phyloP scores from a whole-genome alignment of 2,797 vertebrate genomes.

The Mallotus villosus region DNA sequence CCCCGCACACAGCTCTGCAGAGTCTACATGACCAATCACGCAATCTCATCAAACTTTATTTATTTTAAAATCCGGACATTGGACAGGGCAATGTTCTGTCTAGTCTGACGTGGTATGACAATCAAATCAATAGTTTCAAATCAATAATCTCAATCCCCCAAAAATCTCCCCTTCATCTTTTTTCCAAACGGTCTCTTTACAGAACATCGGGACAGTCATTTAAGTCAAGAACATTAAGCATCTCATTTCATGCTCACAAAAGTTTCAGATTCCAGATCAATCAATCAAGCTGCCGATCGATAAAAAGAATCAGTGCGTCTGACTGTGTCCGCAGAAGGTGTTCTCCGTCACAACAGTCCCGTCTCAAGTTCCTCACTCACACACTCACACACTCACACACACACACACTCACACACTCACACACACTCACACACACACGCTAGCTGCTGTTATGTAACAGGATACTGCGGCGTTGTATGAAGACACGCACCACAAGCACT shows the following conservation, averaged over 20 bases:
- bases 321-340: background rate
- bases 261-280: background rate
- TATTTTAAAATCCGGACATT: background rate
- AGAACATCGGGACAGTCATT: background rate
- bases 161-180: too few relatives aligned
- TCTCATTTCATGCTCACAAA: background rate
- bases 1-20: background rate
- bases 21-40: background rate
- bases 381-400: slow-evolving; percentile 42
- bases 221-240: too few relatives aligned
- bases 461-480: slow-evolving; percentile 69
- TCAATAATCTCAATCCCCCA: too few relatives aligned
- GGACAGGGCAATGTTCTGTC: background rate
- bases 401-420: slow-evolving; percentile 42
- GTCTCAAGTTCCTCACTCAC: slow-evolving; percentile 42
- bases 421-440: slow-evolving; percentile 38
- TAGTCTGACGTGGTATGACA: too few relatives aligned
- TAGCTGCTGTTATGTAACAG: slow-evolving; percentile 69
- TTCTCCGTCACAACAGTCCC: slow-evolving; percentile 2
- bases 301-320: background rate
- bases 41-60: background rate
- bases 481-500: slow-evolving; percentile 48
- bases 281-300: background rate
- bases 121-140: too few relatives aligned
- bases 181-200: background rate